phyloP scores from a whole-genome alignment of 23 tunicate genomes.

The Corella eumyota region DNA sequence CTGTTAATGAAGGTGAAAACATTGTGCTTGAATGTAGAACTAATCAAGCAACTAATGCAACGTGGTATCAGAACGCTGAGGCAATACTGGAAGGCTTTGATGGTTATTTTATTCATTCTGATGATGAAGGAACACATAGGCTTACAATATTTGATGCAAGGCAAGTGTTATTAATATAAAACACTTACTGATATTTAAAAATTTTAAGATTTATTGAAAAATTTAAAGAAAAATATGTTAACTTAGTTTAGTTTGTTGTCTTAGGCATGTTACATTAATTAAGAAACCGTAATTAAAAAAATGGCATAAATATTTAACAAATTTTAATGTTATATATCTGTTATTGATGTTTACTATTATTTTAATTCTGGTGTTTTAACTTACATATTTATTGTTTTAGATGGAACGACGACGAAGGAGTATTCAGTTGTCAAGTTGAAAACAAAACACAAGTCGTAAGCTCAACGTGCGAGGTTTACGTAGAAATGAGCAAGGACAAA shows the following conservation, averaged over 20 bases:
- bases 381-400: conserved; percentile 13
- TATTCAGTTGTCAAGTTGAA: conserved; percentile 25
- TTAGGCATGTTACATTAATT: too few relatives aligned
- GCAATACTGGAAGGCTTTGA: conserved; percentile 4
- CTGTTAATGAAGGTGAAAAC: conserved; percentile 33
- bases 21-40: conserved; percentile 35
- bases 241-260: too few relatives aligned
- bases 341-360: too few relatives aligned
- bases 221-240: too few relatives aligned
- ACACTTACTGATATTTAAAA: too few relatives aligned
- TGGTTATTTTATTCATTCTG: conserved; percentile 14
- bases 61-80: conserved; percentile 34
- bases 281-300: too few relatives aligned
- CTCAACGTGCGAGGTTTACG: conserved; percentile 28
- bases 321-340: not conserved
- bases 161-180: too few relatives aligned
- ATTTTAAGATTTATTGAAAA: too few relatives aligned
- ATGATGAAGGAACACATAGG: conserved; percentile 19
- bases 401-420: conserved; percentile 27
- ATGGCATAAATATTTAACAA: not conserved
- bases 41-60: not conserved
- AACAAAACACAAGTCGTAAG: not conserved
- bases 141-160: conserved; percentile 21
- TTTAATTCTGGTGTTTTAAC: too few relatives aligned
- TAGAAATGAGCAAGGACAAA: conserved; percentile 21